Conservation (phyloP, 2,888 invertebrate species). For the Sclerodermus sp. region DNA sequence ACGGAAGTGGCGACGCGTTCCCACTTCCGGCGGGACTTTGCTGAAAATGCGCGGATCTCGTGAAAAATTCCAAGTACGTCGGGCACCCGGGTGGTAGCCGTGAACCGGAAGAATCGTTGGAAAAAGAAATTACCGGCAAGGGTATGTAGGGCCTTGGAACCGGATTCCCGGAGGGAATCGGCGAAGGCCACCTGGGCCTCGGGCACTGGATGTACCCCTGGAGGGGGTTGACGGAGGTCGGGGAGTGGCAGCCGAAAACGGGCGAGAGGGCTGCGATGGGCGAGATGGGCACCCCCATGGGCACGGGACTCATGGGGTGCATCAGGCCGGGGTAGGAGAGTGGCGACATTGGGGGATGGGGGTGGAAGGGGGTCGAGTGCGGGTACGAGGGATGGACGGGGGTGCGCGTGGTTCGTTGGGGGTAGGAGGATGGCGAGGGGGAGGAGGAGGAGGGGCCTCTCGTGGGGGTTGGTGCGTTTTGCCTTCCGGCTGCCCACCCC, state of each 20-base stretch:
- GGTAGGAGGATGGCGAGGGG: conserved; percentile 57
- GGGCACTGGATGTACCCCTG: conserved; percentile 66
- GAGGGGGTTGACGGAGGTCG: conserved; percentile 56
- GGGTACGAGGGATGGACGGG: conserved; percentile 22
- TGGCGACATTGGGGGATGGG: conserved; percentile 59
- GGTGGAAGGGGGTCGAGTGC: conserved; percentile 24
- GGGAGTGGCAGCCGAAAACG: conserved; percentile 57
- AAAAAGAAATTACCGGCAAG: conserved; percentile 55
- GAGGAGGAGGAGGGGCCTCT: conserved; percentile 72
- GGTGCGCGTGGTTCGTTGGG: conserved; percentile 22
- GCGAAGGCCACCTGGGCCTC: conserved; percentile 68
- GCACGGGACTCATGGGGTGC: conserved; percentile 57
- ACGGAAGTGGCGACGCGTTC: conserved; percentile 42
- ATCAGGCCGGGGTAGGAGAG: conserved; percentile 60
- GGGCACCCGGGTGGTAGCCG: too few species aligned
- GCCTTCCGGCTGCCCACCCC: conserved; percentile 32
- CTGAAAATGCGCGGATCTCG: too few species aligned
- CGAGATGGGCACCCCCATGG: conserved; percentile 69
- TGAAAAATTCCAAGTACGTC: too few species aligned
- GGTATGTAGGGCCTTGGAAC: conserved; percentile 60
- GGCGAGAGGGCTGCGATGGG: conserved; percentile 63
- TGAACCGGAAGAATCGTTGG: conserved; percentile 50
- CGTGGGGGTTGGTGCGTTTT: conserved; percentile 44
- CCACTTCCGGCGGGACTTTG: conserved; percentile 47
- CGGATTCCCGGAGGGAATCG: conserved; percentile 56